Conservation (phyloP, 2,888 invertebrate species). For the Nephrotoma guestfalica region DNA sequence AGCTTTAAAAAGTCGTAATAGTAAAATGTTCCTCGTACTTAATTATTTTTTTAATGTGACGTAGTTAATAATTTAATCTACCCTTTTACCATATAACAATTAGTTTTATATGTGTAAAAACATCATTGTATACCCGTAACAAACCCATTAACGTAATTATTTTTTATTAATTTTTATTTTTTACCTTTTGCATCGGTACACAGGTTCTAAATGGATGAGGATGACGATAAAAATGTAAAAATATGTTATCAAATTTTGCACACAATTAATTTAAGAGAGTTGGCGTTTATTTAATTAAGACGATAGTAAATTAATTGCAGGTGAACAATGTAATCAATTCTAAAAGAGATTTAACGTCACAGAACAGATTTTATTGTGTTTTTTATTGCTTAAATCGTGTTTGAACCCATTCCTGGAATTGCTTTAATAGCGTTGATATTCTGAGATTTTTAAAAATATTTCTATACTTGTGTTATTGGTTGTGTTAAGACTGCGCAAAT, state of each 20-base stretch:
- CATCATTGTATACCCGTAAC: neutral
- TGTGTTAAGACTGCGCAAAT: neutral
- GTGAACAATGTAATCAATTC: neutral
- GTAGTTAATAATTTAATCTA: neutral
- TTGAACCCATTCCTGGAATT: neutral
- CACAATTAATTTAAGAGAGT: neutral
- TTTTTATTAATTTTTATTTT: neutral
- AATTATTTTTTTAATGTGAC: neutral
- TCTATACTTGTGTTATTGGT: neutral
- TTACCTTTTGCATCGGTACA: neutral
- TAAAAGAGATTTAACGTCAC: neutral
- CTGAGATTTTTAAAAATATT: neutral
- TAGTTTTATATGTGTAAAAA: neutral
- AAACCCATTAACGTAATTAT: neutral
- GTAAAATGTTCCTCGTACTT: neutral
- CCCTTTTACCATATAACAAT: neutral
- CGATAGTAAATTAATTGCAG: neutral
- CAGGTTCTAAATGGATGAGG: neutral
- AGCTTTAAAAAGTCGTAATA: neutral
- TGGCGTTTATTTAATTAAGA: neutral
- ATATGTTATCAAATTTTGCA: neutral
- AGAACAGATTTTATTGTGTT: neutral
- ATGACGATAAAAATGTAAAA: neutral
- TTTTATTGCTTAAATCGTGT: neutral
- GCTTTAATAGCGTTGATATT: neutral